Base-by-base conservation (phyloP, 2,113 vertebrate genomes). In the Pseudorasbora parva region DNA sequence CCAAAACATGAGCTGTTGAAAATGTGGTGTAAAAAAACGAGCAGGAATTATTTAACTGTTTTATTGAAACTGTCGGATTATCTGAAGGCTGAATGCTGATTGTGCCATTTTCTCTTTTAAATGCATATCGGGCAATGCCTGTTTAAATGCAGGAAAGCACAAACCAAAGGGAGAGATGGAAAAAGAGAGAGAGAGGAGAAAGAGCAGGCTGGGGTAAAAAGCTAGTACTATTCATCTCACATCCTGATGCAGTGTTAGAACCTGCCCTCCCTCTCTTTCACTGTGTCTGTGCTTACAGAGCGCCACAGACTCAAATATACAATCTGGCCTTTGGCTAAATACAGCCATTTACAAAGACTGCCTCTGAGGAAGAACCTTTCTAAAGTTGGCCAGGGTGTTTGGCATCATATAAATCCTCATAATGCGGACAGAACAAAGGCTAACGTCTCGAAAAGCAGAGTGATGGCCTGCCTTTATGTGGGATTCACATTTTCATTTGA, bases 221-320 rank as follows among this genome's bases (percentile, higher is more conserved):
- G 80, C 87, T 85, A 57, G 49, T 81, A 84, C 78, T 89, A 93
- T 94, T 93, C 92, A 57, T 82, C 89, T 93, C 92, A 92, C 93
- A 93, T 93, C 89, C 89, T 91, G 88, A 90, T 93, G 93, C 91
- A 30, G 91, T 91, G 90, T 91, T 87, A 90, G 85, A 89, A 86
- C 47, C 27, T 25, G 14, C 81, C 51, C 68, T 51, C 43, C 66
- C 81, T 88, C 79, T 89, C 86, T 30, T 85, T 89, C 82, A 86
- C 85, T 78, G 76, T 51, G 85, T 68, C 87, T 81, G 78, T 72
- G 82, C 75, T 89, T 76, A 82, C 77, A 85, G 45, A 45, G 51
- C 60, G 45, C 5, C 80, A 69, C 57, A 37, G 51, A 84, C 74
- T 69, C 76, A 79, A 83, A 86, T 64, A 85, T 80, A 56, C 41